These are phyloP conservation scores for Fringilla coelebs DNA, from an alignment of 2,797 vertebrate species.

Conservation along the genomic window DNA sequence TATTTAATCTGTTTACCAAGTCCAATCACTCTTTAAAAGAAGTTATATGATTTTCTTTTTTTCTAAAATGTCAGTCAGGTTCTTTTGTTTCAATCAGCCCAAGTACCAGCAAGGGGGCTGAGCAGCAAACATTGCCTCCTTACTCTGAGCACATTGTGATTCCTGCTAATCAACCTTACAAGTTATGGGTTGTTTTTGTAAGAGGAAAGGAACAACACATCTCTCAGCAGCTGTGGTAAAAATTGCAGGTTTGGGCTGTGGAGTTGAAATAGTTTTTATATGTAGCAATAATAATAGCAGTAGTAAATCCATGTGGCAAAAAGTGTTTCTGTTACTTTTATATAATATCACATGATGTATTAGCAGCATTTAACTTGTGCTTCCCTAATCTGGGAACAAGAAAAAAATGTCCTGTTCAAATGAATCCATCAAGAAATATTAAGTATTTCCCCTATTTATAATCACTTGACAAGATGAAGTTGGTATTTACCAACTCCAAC, in stretches of 20 bases:
- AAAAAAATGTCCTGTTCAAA: neutral
- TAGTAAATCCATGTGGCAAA: neutral
- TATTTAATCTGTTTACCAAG: neutral
- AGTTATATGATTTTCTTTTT: neutral
- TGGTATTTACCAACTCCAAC: neutral
- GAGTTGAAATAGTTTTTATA: neutral
- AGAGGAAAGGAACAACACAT: neutral
- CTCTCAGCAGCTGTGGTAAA: neutral
- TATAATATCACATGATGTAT: neutral
- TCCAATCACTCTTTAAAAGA: neutral
- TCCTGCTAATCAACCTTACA: neutral
- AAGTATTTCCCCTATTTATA: neutral
- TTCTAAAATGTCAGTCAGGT: neutral
- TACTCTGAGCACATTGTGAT: rapidly evolving
- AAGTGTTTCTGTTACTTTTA: neutral
- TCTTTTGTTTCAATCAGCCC: neutral
- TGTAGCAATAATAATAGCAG: neutral
- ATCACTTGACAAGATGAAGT: neutral
- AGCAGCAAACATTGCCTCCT: neutral
- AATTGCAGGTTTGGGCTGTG: neutral
- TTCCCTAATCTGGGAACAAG: neutral
- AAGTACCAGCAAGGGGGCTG: neutral
- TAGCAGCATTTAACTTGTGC: neutral
- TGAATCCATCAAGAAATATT: neutral
- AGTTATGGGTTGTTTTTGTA: neutral